Evolutionary conservation across 23 tunicate genomes (phyloP).

Genomic region (Halocynthia aurantium): DNA sequence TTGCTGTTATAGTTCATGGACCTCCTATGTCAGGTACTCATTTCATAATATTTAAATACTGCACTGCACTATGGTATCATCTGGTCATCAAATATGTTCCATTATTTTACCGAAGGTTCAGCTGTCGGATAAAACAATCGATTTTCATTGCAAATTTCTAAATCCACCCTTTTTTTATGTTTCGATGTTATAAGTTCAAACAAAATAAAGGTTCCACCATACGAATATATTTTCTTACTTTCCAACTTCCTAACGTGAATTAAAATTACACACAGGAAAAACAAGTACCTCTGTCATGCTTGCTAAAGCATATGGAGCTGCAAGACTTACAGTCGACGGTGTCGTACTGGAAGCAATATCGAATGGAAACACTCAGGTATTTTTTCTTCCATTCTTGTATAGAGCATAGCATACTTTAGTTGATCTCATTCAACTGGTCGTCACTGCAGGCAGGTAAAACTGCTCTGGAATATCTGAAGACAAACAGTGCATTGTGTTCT

Average conservation of each 20-base stretch:
- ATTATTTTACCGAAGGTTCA: no score
- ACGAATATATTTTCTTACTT: no score
- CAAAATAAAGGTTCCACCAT: no score
- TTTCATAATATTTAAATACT: neutral
- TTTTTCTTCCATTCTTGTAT: neutral
- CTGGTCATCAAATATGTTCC: no score
- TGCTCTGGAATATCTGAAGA: constrained; percentile 25
- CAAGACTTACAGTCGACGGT: constrained; percentile 67
- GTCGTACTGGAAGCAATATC: constrained; percentile 90
- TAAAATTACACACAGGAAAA: constrained; percentile 32
- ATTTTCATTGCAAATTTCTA: no score
- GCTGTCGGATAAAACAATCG: no score
- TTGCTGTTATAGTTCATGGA: constrained; percentile 86
- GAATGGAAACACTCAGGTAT: constrained; percentile 66
- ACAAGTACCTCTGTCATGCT: constrained; percentile 68
- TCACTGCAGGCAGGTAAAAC: constrained; percentile 31
- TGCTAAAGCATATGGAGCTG: constrained; percentile 90
- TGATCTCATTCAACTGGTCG: neutral
- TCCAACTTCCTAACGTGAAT: no score
- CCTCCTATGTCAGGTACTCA: constrained; percentile 77
- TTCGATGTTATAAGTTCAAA: no score
- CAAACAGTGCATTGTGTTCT: neutral
- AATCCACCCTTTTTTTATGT: no score
- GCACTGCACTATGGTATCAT: no score
- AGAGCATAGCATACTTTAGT: neutral